Base-by-base conservation (phyloP, 2,113 vertebrate species). In the Pelobates fuscus region DNA sequence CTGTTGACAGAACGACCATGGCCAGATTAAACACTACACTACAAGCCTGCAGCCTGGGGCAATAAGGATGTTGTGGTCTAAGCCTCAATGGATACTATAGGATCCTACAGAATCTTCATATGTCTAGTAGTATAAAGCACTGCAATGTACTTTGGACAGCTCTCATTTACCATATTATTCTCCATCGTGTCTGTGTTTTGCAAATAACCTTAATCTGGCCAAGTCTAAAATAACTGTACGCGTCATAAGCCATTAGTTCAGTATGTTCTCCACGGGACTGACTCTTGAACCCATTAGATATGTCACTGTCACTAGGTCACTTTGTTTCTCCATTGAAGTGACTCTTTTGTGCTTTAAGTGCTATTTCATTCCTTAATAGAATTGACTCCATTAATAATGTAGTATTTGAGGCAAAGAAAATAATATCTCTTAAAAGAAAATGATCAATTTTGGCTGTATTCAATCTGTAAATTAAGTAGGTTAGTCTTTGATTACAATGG, bases 241-340 rank as follows among this genome's bases (percentile, higher is more conserved):
- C 2, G 44, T 49, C 44, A 49, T 17, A 49, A 49, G 62, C n/a
- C 7, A 21, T 65, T 65, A 65, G 37, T 30, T 65, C 62, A 65
- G 2, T 41, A 23, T 37, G 32, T 12, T 43, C 8, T 43, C 32
- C 8, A 23, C 1, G 21, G 32, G 32, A 65, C 11, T 44, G 62
- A 21, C 62, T 65, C 32, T 65, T 44, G 15, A 65, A 55, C n/a
- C 52, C 52, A 5, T 55, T 55, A 21, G 17, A 55, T 21, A 55
- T 55, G 52, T 55, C 52, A 55, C 52, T 55, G 52, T 23, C 52
- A 55, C 52, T 3, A 55, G 52, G n/a, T 55, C 52, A 55, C 52
- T 55, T 55, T 55, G 8, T 14, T 14, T 49, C 44, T 55, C 11
- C 2, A 21, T 8, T 20, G 52, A 23, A 23, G 4, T 55, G 52